A percentile compares a stretch with the other conserved stretches of the same genome.
Evolutionary conservation across 2,888 invertebrate species (phyloP).

Genomic region (Drosophila anceps): DNA sequence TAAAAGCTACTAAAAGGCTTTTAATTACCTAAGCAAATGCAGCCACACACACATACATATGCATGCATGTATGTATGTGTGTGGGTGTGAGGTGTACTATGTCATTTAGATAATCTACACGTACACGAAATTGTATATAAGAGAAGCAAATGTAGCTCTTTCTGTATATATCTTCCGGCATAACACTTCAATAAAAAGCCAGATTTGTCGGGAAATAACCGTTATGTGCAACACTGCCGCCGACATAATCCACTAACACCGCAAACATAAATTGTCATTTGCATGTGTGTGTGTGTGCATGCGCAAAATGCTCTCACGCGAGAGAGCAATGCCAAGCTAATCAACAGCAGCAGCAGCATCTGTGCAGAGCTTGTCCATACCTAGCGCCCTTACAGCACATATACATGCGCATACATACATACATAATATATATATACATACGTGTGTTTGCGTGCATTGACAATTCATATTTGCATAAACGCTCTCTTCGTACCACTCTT

Average conservation of each 20-base stretch:
- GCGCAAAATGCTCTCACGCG: slow-evolving; percentile 38
- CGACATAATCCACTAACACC: slow-evolving; percentile 6
- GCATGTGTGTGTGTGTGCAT: slow-evolving; percentile 25
- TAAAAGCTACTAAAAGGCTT: slow-evolving; percentile 10
- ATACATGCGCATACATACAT: neutral
- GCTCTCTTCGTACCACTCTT: slow-evolving; percentile 1
- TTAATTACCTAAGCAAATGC: slow-evolving; percentile 7
- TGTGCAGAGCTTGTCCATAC: slow-evolving; percentile 20
- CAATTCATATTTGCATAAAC: slow-evolving; percentile 19
- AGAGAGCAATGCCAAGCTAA: slow-evolving; percentile 33
- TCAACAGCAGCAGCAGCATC: slow-evolving; percentile 28
- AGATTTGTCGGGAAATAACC: slow-evolving; percentile 3
- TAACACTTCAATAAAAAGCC: slow-evolving; percentile 7
- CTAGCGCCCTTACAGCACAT: neutral
- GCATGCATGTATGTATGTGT: too few relatives aligned
- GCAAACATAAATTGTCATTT: slow-evolving; percentile 8
- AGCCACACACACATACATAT: neutral
- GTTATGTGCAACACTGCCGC: neutral
- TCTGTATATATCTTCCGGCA: neutral
- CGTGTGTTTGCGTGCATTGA: neutral
- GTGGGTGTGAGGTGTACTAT: neutral
- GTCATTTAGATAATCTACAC: slow-evolving; percentile 6
- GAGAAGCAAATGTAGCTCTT: neutral
- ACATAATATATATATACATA: neutral
- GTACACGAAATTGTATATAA: neutral